phyloP scores from a whole-genome alignment of 2,113 vertebrate species.

The Rhinichthys klamathensis region DNA sequence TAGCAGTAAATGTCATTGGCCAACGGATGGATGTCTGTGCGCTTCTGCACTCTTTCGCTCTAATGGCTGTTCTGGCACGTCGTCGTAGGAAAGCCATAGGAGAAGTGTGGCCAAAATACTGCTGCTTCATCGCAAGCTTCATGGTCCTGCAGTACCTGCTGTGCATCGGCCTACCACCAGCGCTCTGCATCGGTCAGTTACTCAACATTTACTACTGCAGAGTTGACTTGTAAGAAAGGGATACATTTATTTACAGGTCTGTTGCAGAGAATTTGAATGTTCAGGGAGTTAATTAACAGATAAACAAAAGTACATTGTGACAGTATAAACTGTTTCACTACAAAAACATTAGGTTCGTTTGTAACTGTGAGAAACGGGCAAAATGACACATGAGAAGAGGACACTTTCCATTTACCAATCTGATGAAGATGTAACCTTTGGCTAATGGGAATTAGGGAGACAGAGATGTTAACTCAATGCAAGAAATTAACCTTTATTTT shows the following conservation, averaged over 20 bases:
- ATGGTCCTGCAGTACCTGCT: constrained; percentile 78
- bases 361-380: no score
- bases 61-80: constrained; percentile 73
- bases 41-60: constrained; percentile 70
- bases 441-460: no score
- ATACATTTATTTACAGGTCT: background rate
- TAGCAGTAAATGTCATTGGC: constrained; percentile 74
- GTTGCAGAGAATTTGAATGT: no score
- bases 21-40: constrained; percentile 78
- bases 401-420: no score
- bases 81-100: constrained; percentile 79
- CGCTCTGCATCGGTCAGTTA: constrained; percentile 74
- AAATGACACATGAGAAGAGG: no score
- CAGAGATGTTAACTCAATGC: no score
- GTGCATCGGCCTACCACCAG: constrained; percentile 78
- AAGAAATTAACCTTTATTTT: no score
- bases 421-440: no score
- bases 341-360: no score
- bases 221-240: background rate
- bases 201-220: background rate
- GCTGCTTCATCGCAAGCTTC: constrained; percentile 78
- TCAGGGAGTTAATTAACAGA: no score
- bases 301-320: no score
- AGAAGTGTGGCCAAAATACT: constrained; percentile 81
- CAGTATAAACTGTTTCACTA: no score